Evolutionary conservation across 2,888 invertebrate genomes (phyloP).

Genomic region (Carterocephalus palaemon): DNA sequence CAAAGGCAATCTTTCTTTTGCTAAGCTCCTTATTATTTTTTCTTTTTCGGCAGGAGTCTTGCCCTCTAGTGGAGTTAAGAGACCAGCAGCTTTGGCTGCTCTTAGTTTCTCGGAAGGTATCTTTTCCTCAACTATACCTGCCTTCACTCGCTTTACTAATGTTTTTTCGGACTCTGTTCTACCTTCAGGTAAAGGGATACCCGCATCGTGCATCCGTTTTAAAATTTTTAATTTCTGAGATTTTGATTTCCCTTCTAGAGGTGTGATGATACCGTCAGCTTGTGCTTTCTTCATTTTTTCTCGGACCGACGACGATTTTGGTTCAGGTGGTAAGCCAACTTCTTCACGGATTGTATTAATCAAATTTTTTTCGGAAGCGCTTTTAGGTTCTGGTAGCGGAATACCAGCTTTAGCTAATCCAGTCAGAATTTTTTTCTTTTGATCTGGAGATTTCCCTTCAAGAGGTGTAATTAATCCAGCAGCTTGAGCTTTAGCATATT

Average conservation of each 20-base stretch:
- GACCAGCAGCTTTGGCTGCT: slow-evolving; percentile 35
- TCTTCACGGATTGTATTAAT: slow-evolving; percentile 27
- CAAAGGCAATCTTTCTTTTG: slow-evolving; percentile 20
- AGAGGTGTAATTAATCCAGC: slow-evolving; percentile 35
- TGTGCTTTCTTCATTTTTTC: slow-evolving; percentile 27
- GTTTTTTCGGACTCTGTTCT: slow-evolving; percentile 31
- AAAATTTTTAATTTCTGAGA: slow-evolving; percentile 34
- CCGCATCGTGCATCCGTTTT: slow-evolving; percentile 23
- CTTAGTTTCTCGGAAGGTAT: slow-evolving; percentile 14
- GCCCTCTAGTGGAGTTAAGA: slow-evolving; percentile 36
- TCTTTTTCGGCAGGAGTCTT: slow-evolving; percentile 36
- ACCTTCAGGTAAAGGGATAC: slow-evolving; percentile 28
- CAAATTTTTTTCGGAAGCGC: slow-evolving; percentile 32
- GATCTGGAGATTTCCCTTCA: slow-evolving; percentile 32
- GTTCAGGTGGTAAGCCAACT: slow-evolving; percentile 28
- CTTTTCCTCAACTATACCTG: not conserved
- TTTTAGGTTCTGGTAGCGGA: slow-evolving; percentile 28
- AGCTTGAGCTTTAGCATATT: slow-evolving; percentile 31
- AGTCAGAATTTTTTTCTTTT: slow-evolving; percentile 34
- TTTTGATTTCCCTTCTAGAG: slow-evolving; percentile 34
- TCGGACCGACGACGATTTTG: slow-evolving; percentile 14
- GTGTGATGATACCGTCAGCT: slow-evolving; percentile 30
- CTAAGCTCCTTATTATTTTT: slow-evolving; percentile 30
- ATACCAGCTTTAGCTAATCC: slow-evolving; percentile 28
- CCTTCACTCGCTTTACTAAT: not conserved